phyloP scores from a whole-genome alignment of 2,797 vertebrate species.

The Gambelia wislizenii region DNA sequence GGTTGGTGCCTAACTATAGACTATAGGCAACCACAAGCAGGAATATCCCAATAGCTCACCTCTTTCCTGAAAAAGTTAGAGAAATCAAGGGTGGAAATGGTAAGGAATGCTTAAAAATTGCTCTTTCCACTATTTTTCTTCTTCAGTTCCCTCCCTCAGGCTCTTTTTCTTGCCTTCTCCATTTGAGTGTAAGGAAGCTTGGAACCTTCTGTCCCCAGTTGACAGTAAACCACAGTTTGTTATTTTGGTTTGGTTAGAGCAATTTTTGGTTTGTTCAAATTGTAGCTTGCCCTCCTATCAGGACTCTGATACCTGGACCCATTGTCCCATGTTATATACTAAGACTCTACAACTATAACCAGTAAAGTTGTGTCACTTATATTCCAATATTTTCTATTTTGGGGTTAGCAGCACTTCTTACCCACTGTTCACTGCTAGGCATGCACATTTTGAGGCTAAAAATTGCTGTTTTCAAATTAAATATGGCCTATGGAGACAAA shows the following conservation, averaged over 20 bases:
- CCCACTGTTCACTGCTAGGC: no score
- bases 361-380: no score
- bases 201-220: background rate
- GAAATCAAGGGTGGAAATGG: background rate
- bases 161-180: background rate
- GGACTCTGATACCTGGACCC: background rate
- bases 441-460: no score
- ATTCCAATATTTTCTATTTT: no score
- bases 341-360: no score
- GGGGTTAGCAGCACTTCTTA: no score
- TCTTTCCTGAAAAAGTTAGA: background rate
- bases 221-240: background rate
- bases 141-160: background rate
- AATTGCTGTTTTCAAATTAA: no score
- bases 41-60: background rate
- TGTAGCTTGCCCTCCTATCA: background rate
- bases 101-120: background rate
- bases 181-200: background rate
- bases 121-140: background rate
- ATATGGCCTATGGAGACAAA: no score
- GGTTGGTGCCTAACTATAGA: background rate
- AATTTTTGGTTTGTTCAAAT: background rate
- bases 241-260: no score
- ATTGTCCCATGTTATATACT: no score
- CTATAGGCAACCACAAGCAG: background rate